Percentiles rank a stretch among this genome's conserved stretches.
phyloP scores from a whole-genome alignment of 2,888 invertebrate genomes.

The Eilema depressum region DNA sequence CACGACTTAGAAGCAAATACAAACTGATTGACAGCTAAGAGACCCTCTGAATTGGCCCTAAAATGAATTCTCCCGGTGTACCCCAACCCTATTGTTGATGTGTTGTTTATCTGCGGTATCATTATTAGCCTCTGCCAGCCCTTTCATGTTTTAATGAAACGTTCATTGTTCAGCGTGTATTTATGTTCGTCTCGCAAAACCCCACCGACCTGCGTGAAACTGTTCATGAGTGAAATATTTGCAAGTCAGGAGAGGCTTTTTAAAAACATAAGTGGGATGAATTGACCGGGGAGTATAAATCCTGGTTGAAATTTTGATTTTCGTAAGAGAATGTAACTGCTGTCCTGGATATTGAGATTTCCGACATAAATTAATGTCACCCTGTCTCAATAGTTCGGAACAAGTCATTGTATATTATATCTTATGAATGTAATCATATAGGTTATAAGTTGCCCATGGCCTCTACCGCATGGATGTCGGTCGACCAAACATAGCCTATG shows the following conservation, averaged over 20 bases:
- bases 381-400: too few relatives aligned
- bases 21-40: too few relatives aligned
- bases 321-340: too few relatives aligned
- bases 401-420: too few relatives aligned
- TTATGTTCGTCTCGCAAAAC: conserved; percentile 12
- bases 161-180: conserved; percentile 49
- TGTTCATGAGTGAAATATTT: not conserved
- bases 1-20: too few relatives aligned
- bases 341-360: too few relatives aligned
- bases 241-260: not conserved
- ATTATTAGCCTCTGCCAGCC: conserved; percentile 54
- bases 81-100: not conserved
- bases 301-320: not conserved
- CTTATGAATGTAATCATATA: too few relatives aligned
- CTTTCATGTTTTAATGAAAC: conserved; percentile 55
- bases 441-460: too few relatives aligned
- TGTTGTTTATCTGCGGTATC: conserved; percentile 55
- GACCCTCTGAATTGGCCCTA: not conserved
- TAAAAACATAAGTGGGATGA: not conserved
- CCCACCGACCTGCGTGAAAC: not conserved
- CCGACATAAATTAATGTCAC: too few relatives aligned
- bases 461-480: too few relatives aligned
- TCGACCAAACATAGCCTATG: too few relatives aligned
- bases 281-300: not conserved
- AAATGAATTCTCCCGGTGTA: conserved; percentile 16